These are phyloP conservation scores for Antennarius striatus DNA, from an alignment of 2,113 vertebrate genomes.

Conservation along the genomic window DNA sequence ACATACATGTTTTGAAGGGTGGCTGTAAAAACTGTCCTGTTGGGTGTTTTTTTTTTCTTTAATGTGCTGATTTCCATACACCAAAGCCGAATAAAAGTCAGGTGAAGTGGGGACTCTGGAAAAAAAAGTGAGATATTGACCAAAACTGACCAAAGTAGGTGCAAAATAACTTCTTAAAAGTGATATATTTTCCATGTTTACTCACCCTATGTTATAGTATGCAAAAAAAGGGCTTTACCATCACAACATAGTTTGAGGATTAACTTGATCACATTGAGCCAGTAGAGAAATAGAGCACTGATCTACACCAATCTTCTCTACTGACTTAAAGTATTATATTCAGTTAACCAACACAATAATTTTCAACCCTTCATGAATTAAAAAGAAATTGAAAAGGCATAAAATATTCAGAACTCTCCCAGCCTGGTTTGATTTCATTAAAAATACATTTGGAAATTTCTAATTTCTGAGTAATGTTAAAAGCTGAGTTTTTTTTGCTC, in stretches of 20 bases:
- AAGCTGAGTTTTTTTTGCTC: no score
- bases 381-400: no score
- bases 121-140: background rate
- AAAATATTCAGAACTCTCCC: no score
- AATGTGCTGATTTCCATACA: no score
- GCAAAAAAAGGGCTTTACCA: background rate
- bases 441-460: no score
- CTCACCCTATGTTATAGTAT: background rate
- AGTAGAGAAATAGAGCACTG: no score
- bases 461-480: no score
- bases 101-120: background rate
- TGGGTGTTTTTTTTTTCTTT: background rate
- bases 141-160: background rate
- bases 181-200: constrained; percentile 11
- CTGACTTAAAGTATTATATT: constrained; percentile 5
- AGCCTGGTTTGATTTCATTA: no score
- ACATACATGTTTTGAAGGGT: constrained; percentile 8
- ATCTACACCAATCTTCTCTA: no score
- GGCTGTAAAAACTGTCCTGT: background rate
- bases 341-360: background rate
- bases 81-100: background rate
- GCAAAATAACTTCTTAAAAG: background rate
- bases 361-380: background rate
- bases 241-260: background rate
- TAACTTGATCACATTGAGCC: background rate